Percentiles rank a stretch among this genome's conserved stretches.
Evolutionary conservation across 2,797 vertebrate species (phyloP).

Genomic region (Pseudopleuronectes americanus): DNA sequence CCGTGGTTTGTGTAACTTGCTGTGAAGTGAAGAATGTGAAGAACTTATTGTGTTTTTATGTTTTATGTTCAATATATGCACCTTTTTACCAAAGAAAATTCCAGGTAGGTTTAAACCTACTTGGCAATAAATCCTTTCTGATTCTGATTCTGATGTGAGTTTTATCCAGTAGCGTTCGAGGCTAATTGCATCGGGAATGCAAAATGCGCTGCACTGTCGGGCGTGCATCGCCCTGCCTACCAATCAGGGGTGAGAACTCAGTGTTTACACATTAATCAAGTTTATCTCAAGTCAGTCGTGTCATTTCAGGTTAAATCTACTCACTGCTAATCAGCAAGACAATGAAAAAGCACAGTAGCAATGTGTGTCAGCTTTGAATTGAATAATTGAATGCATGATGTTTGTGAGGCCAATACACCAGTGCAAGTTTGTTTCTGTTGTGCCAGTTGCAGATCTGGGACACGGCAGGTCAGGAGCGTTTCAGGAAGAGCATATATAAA

Average conservation of each 20-base stretch:
- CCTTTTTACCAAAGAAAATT: too few species aligned
- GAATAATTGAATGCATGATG: too few species aligned
- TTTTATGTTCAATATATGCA: too few species aligned
- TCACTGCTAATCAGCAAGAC: not conserved
- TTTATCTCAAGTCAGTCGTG: conserved; percentile 7
- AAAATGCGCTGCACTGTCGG: conserved; percentile 56
- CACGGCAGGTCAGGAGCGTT: conserved; percentile 86
- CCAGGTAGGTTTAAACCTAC: too few species aligned
- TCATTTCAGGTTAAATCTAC: conserved; percentile 4
- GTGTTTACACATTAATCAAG: conserved; percentile 34
- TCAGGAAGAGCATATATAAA: conserved; percentile 78
- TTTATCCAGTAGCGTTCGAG: conserved; percentile 69
- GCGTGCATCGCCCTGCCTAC: conserved; percentile 62
- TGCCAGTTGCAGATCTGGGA: conserved; percentile 86
- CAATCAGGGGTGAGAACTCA: conserved; percentile 43
- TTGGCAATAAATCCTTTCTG: too few species aligned
- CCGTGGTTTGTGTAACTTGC: conserved; percentile 79
- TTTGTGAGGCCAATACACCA: too few species aligned
- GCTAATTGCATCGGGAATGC: conserved; percentile 83
- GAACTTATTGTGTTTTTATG: too few species aligned
- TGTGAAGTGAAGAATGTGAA: too few species aligned
- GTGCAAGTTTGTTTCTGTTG: conserved; percentile 7
- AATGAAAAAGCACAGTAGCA: too few species aligned
- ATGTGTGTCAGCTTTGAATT: too few species aligned
- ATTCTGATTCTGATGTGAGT: too few species aligned